A percentile compares a stretch with the other conserved stretches of the same genome.
These are phyloP conservation scores for Papilio polytes DNA, from an alignment of 1,140 invertebrate species.

Conservation along the genomic window DNA sequence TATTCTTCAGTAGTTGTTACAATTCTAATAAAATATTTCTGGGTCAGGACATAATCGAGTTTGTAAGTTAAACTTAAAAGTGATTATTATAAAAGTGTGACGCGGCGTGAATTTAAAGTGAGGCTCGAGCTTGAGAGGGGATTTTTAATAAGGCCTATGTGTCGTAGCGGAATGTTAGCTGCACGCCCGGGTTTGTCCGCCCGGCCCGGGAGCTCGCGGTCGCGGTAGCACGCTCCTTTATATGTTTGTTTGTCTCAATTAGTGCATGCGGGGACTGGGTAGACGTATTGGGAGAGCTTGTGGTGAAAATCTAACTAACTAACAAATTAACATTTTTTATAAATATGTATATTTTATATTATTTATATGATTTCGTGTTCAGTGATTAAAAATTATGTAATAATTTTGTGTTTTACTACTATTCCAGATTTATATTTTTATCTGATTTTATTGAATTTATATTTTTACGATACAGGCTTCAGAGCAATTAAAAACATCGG, in stretches of 20 bases:
- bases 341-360: slow-evolving; percentile 13
- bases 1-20: slow-evolving; percentile 57
- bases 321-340: slow-evolving; percentile 50
- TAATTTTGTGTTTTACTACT: slow-evolving; percentile 47
- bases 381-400: slow-evolving; percentile 41
- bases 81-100: slow-evolving; percentile 15
- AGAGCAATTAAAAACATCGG: slow-evolving; percentile 72
- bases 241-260: slow-evolving; percentile 51
- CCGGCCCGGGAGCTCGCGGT: slow-evolving; percentile 49
- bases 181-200: slow-evolving; percentile 69
- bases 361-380: slow-evolving; percentile 1
- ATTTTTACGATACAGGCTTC: slow-evolving; percentile 64
- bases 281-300: slow-evolving; percentile 46
- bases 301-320: slow-evolving; percentile 67
- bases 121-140: slow-evolving; percentile 20
- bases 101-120: not conserved
- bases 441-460: not conserved
- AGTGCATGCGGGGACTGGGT: slow-evolving; percentile 50
- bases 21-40: slow-evolving; percentile 25
- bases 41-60: not conserved
- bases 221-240: slow-evolving; percentile 53
- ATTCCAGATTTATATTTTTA: slow-evolving; percentile 45
- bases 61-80: slow-evolving; percentile 14
- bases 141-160: slow-evolving; percentile 38
- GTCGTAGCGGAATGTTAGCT: slow-evolving; percentile 75